Evolutionary conservation across 2,888 invertebrate species (phyloP).

Genomic region (Nemotelus nigrinus): DNA sequence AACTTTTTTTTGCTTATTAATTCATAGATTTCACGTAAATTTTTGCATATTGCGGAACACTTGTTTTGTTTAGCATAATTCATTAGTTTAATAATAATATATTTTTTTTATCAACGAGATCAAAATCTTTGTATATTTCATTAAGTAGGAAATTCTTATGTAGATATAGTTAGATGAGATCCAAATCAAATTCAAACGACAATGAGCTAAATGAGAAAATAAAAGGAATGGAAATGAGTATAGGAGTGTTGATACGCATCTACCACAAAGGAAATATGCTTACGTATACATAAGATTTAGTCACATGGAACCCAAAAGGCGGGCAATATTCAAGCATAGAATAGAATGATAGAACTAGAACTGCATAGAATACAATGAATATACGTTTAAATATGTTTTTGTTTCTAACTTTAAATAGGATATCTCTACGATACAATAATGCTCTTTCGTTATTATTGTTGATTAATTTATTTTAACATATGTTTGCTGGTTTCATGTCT

Average conservation of each 20-base stretch:
- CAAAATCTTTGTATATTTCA: conserved; percentile 15
- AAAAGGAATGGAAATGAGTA: background rate
- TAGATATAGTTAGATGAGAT: background rate
- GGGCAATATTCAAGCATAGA: conserved; percentile 24
- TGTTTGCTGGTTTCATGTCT: conserved; percentile 9
- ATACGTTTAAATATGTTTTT: conserved; percentile 24
- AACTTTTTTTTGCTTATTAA: background rate
- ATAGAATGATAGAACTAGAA: background rate
- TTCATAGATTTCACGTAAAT: conserved; percentile 1
- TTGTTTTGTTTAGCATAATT: background rate
- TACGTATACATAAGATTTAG: conserved; percentile 8
- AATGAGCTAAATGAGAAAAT: background rate
- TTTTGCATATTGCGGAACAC: conserved; percentile 1
- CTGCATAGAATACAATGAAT: conserved; percentile 28
- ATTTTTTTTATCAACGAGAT: conserved; percentile 27
- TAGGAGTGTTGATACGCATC: background rate
- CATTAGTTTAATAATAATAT: background rate
- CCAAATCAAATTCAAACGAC: background rate
- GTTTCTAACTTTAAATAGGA: conserved; percentile 35
- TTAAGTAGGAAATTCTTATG: background rate
- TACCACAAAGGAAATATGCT: conserved; percentile 9
- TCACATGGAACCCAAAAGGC: conserved; percentile 22
- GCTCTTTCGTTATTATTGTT: conserved; percentile 1
- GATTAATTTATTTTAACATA: conserved; percentile 35
- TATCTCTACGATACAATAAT: conserved; percentile 31